These are phyloP conservation scores for Amphimallon solstitiale DNA, from an alignment of 2,888 invertebrate genomes.

Conservation along the genomic window DNA sequence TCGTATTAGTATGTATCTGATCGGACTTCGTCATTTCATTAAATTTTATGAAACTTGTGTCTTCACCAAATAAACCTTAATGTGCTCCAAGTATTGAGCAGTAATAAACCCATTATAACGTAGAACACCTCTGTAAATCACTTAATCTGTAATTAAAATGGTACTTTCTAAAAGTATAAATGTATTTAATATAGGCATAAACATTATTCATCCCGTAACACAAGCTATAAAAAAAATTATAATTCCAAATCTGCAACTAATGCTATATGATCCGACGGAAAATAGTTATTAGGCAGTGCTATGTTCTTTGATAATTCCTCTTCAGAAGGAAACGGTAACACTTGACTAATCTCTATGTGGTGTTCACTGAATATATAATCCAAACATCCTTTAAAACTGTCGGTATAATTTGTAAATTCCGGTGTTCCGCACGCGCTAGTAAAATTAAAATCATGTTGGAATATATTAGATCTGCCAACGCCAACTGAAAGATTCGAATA, in stretches of 20 bases:
- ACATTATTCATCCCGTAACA: no score
- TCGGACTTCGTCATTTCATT: no score
- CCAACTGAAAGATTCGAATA: slow-evolving; percentile 24
- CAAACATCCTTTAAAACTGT: slow-evolving; percentile 84
- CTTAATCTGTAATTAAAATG: no score
- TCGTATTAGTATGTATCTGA: no score
- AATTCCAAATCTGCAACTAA: slow-evolving; percentile 80
- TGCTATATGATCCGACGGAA: slow-evolving; percentile 95
- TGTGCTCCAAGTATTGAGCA: no score
- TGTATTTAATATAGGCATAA: no score
- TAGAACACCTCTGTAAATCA: no score
- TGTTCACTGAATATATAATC: slow-evolving; percentile 92
- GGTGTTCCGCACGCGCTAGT: slow-evolving; percentile 88
- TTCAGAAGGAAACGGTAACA: slow-evolving; percentile 82
- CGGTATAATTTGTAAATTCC: slow-evolving; percentile 86
- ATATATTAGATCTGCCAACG: slow-evolving; percentile 13
- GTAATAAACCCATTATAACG: no score
- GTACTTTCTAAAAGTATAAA: no score
- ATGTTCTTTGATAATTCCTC: slow-evolving; percentile 78
- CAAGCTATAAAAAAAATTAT: no score
- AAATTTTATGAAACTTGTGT: no score
- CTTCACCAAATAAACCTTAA: no score
- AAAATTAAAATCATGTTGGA: slow-evolving; percentile 69
- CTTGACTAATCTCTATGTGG: slow-evolving; percentile 72
- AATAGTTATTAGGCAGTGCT: slow-evolving; percentile 88